These are phyloP conservation scores for Rhinopomastus cyanomelas DNA, from an alignment of 2,113 vertebrate species.

Conservation along the genomic window DNA sequence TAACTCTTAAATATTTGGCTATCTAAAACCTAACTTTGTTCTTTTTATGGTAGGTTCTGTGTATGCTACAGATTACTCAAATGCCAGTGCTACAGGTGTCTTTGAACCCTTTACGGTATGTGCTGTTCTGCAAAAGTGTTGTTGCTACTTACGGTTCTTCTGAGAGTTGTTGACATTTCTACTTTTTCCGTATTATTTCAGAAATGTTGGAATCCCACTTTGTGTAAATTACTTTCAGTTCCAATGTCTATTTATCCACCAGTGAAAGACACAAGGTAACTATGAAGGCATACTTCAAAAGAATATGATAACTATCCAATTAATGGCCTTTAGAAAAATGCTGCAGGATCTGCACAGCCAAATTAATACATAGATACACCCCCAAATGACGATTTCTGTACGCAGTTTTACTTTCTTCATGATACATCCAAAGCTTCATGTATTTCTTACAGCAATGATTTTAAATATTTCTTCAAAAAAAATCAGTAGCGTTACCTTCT, in stretches of 20 bases:
- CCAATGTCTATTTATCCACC: conserved; percentile 88
- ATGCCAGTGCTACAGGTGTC: conserved; percentile 90
- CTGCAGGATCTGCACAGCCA: not conserved
- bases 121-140: not conserved
- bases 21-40: not conserved
- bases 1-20: not conserved
- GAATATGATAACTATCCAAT: not conserved
- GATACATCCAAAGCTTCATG: not conserved
- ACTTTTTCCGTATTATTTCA: conserved; percentile 59
- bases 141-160: not conserved
- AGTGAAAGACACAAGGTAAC: conserved; percentile 90
- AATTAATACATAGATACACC: not conserved
- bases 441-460: not conserved
- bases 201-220: conserved; percentile 89
- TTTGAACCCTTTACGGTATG: conserved; percentile 91
- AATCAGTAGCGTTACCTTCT: not conserved
- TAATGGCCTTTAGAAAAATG: not conserved
- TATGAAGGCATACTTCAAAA: not conserved
- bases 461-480: not conserved
- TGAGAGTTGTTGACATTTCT: not conserved
- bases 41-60: conserved; percentile 76
- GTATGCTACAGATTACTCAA: conserved; percentile 95
- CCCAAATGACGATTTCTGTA: not conserved
- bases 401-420: not conserved
- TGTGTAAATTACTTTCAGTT: conserved; percentile 85